Evolutionary conservation across 1,140 invertebrate genomes (phyloP), one percentile per base, ranked within the genome.

Genomic region (Drosophila equinoxialis): DNA sequence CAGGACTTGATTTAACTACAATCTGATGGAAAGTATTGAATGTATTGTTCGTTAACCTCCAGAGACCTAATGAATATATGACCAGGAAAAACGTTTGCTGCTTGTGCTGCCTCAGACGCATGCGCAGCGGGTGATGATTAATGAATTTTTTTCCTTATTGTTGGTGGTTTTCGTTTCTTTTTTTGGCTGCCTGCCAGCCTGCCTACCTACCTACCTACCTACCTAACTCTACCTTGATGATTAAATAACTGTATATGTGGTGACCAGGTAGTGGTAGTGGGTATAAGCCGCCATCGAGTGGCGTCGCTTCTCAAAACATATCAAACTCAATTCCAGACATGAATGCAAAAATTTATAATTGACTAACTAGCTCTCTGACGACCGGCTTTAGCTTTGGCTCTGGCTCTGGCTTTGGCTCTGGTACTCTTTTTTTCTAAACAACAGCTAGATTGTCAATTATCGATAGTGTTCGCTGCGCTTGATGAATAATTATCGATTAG

Each of bases 401-500:
- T 51, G 17, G 1, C 17, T 23, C 2, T 23, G 45, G 45, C 45
- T 48, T 17, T 48, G 45, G 20, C 45, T 20, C 8, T 48, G 8
- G 7, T 6, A n/a, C 45, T 17, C 45, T 72, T 33, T 33, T 30
- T 30, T 51, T 64, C 51, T 26, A 42, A 61, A 41, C 71, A 37
- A 39, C 39, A 68, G 54, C 3, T 37, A 86, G 85, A 90, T 90
- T 90, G 81, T 90, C 85, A 90, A 90, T 90, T 90, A 90, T 80
- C 84, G 84, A 87, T 87, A 87, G 79, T 87, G 83, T 67, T 82
- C 71, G 37, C 70, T 59, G 65, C 51, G 76, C 76, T 78, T 79
- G 83, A 87, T 87, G 76, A 87, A 87, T 87, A 87, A 87, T 87
- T 87, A 87, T 89, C 85, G 84, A 90, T 89, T 90, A 84, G 77